Evolutionary conservation across 1,140 invertebrate genomes (phyloP).

Genomic region (Pseudomyrmex sp.): DNA sequence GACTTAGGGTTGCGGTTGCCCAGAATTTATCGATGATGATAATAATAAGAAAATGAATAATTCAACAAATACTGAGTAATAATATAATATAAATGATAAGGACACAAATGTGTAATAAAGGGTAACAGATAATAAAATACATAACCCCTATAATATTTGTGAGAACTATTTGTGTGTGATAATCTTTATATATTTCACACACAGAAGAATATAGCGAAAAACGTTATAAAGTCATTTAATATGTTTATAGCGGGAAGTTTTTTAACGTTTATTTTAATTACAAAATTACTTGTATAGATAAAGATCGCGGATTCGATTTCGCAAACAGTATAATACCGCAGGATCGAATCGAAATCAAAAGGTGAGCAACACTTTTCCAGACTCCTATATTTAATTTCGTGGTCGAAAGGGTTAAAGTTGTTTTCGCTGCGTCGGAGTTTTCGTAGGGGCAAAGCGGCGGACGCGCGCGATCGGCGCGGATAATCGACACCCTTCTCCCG

Average conservation of each 20-base stretch:
- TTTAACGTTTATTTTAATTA: too few species aligned
- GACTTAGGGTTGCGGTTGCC: background rate
- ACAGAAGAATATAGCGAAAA: too few species aligned
- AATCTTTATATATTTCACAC: too few species aligned
- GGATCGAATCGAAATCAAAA: background rate
- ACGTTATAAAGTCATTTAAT: too few species aligned
- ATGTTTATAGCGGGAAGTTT: too few species aligned
- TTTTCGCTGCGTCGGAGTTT: conserved; percentile 36
- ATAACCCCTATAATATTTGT: too few species aligned
- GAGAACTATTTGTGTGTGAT: too few species aligned
- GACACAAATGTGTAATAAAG: background rate
- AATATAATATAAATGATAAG: background rate
- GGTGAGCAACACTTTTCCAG: background rate
- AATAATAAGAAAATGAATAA: conserved; percentile 24
- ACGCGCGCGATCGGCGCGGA: conserved; percentile 34
- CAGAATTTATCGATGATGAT: background rate
- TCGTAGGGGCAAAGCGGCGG: background rate
- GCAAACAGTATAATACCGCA: background rate
- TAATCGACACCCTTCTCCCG: conserved; percentile 38
- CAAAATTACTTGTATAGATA: background rate
- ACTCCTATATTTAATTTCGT: conserved; percentile 44
- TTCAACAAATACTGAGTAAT: background rate
- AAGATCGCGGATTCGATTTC: conserved; percentile 2
- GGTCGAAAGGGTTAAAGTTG: conserved; percentile 33
- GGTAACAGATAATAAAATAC: too few species aligned